These are phyloP conservation scores for Exaiptasia diaphana DNA, from an alignment of 64 coral and sea anemone genomes.

Conservation along the genomic window DNA sequence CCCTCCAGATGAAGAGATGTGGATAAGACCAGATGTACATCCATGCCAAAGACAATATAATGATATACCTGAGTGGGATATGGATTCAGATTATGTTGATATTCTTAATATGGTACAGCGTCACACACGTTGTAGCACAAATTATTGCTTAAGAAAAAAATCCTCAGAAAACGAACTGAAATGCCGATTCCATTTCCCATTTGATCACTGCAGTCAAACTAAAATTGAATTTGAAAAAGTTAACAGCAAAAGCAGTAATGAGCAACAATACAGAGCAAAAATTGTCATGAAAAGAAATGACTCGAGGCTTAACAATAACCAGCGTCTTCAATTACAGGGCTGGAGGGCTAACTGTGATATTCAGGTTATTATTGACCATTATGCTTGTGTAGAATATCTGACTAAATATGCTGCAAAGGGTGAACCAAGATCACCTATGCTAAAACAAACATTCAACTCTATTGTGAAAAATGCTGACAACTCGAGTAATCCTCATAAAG, in stretches of 20 bases:
- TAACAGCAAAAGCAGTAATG: slow-evolving; percentile 3
- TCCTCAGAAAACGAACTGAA: neutral
- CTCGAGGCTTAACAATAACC: slow-evolving; percentile 33
- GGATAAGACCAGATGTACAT: neutral
- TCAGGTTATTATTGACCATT: slow-evolving; percentile 46
- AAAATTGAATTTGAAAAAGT: slow-evolving; percentile 28
- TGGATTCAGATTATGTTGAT: slow-evolving; percentile 42
- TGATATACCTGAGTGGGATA: neutral
- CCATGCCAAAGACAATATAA: slow-evolving; percentile 11
- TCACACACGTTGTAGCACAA: slow-evolving; percentile 32
- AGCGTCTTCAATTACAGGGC: slow-evolving; percentile 41
- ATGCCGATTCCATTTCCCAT: slow-evolving; percentile 55
- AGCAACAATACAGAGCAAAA: slow-evolving; percentile 5
- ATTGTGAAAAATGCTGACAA: slow-evolving; percentile 14
- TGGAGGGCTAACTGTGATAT: slow-evolving; percentile 58
- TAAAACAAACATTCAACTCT: slow-evolving; percentile 7
- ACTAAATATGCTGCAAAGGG: slow-evolving; percentile 50
- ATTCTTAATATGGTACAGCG: slow-evolving; percentile 47
- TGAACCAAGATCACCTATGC: slow-evolving; percentile 28
- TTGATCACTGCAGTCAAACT: slow-evolving; percentile 23
- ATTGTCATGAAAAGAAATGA: slow-evolving; percentile 50
- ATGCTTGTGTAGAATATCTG: slow-evolving; percentile 48
- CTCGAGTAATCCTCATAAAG: slow-evolving; percentile 13
- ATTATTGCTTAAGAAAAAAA: slow-evolving; percentile 52
- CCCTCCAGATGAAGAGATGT: neutral